Evolutionary conservation across 92 coral and sea anemone genomes (phyloP), one percentile per base, ranked within the genome.

Genomic region (Siderastrea radians): DNA sequence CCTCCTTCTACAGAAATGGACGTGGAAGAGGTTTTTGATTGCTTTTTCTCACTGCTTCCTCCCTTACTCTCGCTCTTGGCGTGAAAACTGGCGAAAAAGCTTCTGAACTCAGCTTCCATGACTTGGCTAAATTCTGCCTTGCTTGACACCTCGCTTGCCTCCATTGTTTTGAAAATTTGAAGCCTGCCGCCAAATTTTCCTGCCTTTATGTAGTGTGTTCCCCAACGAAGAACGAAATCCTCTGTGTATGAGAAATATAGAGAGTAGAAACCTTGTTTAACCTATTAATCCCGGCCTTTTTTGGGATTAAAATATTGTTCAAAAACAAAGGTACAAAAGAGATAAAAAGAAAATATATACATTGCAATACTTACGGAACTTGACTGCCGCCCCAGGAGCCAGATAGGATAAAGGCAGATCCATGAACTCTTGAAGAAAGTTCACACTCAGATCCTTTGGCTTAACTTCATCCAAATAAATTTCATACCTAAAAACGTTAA

Each of bases 141-240:
- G 46, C 57, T 11, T 63, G 85, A 63, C 3, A 38, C 43, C 60
- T 57, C 57, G 10, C 11, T 47, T 0, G 60, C 85, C 15, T 47
- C 72, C 72, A 64, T 69, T 17, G 72, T 69, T 76, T 81, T 81
- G 62, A 67, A 58, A 15, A 81, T 49, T 67, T 81, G 71, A 12
- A 81, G 58, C 57, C 65, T 75, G 45, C 85, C 85, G 12, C 85
- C 85, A 51, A 66, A 81, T 49, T 43, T 81, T 15, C 72, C 85
- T 12, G 85, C 65, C 65, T 81, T 81, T 44, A 81, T 67, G 72
- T 81, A 81, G 65, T 81, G 85, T 11, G 85, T 81, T 68, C 85
- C 85, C 85, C 85, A 81, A 2, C 85, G 85, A 46, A 68, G 65
- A 47, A 81, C 65, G 60, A 81, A 81, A 47, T 81, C 77, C 52